Percentiles rank a stretch among this genome's conserved stretches.
These are phyloP conservation scores for Botrylloides violaceus DNA, from an alignment of 23 tunicate species.

Conservation along the genomic window DNA sequence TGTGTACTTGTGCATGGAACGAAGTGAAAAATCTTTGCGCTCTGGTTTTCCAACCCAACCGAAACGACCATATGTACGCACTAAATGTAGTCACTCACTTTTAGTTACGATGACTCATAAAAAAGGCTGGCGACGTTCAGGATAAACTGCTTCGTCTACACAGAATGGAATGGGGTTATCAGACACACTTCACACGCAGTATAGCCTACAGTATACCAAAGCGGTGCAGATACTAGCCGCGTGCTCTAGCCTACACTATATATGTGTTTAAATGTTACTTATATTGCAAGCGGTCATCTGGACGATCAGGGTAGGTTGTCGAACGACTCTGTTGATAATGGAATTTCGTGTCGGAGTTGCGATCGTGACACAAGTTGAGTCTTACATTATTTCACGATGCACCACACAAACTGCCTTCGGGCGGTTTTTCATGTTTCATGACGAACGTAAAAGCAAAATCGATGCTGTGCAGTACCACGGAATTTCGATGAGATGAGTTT, in stretches of 20 bases:
- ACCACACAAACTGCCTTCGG: constrained; percentile 1
- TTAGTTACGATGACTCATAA: constrained; percentile 15
- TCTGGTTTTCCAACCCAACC: constrained; percentile 60
- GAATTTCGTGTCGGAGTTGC: constrained; percentile 1
- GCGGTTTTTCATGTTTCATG: not conserved
- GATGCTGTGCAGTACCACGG: not conserved
- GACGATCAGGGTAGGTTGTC: no score
- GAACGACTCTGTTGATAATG: not conserved
- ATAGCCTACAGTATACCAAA: no score
- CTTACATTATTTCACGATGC: not conserved
- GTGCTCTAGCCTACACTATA: no score
- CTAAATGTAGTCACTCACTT: constrained; percentile 3
- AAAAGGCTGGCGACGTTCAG: not conserved
- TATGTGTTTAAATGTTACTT: no score
- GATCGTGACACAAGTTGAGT: not conserved
- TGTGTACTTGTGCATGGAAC: constrained; percentile 27
- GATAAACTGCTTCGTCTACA: no score
- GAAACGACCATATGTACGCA: constrained; percentile 40
- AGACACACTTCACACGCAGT: no score
- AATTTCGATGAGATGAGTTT: not conserved
- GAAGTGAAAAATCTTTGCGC: constrained; percentile 25
- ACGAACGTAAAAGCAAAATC: not conserved
- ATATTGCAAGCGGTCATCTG: no score
- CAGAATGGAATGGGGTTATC: no score
- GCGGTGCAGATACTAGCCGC: no score